Conservation (phyloP, 2,797 vertebrate genomes). For the Leontopithecus rosalia region DNA sequence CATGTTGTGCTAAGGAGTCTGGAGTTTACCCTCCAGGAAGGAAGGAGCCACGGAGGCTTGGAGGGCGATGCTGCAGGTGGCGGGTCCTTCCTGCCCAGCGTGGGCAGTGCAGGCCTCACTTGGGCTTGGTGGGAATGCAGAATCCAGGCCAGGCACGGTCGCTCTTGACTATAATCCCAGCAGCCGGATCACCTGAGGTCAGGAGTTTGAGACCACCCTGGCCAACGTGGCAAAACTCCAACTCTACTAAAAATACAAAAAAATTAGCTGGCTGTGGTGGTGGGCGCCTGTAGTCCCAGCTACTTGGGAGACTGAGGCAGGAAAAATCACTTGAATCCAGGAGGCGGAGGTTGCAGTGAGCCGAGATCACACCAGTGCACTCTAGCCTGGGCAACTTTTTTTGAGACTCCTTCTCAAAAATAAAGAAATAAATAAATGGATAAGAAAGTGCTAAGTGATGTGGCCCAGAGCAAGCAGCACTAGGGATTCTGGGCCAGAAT, state of each 20-base stretch:
- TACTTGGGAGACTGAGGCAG: neutral
- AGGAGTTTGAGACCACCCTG: no score
- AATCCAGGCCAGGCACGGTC: rapidly evolving
- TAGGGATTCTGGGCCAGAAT: neutral
- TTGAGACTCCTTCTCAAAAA: no score
- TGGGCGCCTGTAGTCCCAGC: no score
- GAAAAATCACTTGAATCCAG: neutral
- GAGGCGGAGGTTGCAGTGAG: neutral
- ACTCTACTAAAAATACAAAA: no score
- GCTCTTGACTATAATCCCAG: neutral
- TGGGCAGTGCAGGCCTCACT: neutral
- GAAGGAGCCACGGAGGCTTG: neutral
- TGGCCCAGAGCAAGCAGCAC: neutral
- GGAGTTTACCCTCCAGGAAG: neutral
- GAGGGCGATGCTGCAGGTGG: neutral
- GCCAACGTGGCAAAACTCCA: no score
- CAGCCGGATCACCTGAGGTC: no score
- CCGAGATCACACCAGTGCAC: rapidly evolving
- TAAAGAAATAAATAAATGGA: neutral
- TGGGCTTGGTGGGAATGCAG: neutral
- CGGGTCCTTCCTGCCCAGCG: neutral
- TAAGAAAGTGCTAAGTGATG: neutral
- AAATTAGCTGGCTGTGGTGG: no score
- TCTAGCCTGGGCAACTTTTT: no score
- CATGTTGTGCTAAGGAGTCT: neutral